Base-by-base conservation (phyloP, 2,888 invertebrate genomes). In the Xanthostigma xanthostigma region DNA sequence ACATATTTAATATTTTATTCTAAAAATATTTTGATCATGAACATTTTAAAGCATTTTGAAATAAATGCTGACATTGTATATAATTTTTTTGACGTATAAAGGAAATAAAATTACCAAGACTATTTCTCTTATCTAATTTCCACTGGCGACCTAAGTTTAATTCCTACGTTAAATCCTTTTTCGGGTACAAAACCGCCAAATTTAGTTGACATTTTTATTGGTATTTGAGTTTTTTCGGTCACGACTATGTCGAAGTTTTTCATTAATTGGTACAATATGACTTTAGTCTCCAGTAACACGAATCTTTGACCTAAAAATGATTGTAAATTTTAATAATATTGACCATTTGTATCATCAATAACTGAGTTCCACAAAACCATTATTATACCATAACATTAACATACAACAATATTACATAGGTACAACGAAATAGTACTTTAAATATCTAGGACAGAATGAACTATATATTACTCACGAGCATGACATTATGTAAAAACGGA, bases 191-290 rank as follows among this genome's bases (percentile, higher is more conserved):
- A 10, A n/a, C 17, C 38, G 6, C 37, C 17, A 8, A 33, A 1
- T 37, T 2, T n/a, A n/a, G 41, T 68, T 60, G n/a, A 58, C 12
- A 37, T 11, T 36, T 45, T 45, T 37, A 36, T 14, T 12, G 48
- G 48, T 27, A 48, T 35, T 43, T 34, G 36, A n/a, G 48, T 42
- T 27, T 48, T 48, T 27, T 48, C 37, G 11, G 42, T 48, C 10
- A 43, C 36, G 11, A 48, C 36, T 1, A 48, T 1, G 17, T 48
- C 37, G 37, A 48, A 48, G 38, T 42, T 11, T 12, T 36, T 27
- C n/a, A 48, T n/a, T 14, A 48, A 3, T n/a, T 43, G 11, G 9
- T 38, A 17, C 8, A 48, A n/a, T 3, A 37, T 34, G 5, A 51
- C 42, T 50, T 55, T 55, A 0, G 41, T 14, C 39, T 53, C 51